Percentiles rank a stretch among this genome's conserved stretches.
These are phyloP conservation scores for Cyrtonyx montezumae DNA, from an alignment of 2,113 vertebrate species.

Conservation along the genomic window DNA sequence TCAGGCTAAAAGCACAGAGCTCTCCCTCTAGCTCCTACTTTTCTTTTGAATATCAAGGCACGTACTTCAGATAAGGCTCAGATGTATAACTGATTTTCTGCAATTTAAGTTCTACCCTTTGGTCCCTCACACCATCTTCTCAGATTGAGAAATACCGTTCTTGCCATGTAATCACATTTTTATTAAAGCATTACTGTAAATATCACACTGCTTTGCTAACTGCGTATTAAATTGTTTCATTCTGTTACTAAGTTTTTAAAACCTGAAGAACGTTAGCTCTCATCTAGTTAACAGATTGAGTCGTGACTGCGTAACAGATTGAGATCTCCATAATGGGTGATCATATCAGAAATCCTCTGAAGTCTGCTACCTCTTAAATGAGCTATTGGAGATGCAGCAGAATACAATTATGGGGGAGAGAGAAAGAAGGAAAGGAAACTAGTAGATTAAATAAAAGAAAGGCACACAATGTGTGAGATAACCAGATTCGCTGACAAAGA, in stretches of 20 bases:
- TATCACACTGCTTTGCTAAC: not conserved
- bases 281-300: slow-evolving; percentile 58
- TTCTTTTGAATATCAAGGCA: not conserved
- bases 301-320: slow-evolving; percentile 56
- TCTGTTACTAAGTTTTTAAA: slow-evolving; percentile 34
- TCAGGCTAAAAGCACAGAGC: not conserved
- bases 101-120: not conserved
- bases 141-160: not conserved
- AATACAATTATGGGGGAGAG: not conserved
- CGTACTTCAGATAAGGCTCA: not conserved
- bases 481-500: not conserved
- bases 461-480: not conserved
- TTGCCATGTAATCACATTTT: not conserved
- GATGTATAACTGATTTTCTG: not conserved
- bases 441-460: not conserved
- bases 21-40: not conserved
- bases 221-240: not conserved
- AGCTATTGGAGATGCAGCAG: slow-evolving; percentile 29
- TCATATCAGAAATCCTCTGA: slow-evolving; percentile 43
- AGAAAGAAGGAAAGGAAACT: not conserved
- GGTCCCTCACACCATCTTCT: not conserved
- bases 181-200: slow-evolving; percentile 11
- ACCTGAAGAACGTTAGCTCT: slow-evolving; percentile 20
- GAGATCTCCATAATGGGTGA: slow-evolving; percentile 67
- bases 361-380: slow-evolving; percentile 28